phyloP scores from a whole-genome alignment of 53 echinoderm and acorn worm species.

The Echinometra lucunter region DNA sequence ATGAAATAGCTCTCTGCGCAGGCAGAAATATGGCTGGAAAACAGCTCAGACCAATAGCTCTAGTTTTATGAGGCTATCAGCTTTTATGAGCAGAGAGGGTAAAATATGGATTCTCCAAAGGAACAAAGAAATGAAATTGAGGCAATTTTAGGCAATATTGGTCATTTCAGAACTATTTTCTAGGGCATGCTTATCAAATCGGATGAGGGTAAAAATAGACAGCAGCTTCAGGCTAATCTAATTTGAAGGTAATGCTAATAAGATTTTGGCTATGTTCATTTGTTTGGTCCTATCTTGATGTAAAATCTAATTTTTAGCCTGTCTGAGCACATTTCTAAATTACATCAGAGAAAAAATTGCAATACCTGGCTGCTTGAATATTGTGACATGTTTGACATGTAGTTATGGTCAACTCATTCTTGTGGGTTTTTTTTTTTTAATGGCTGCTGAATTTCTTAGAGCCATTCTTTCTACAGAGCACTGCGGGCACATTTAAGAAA shows the following conservation, averaged over 20 bases:
- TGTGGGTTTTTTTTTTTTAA: neutral
- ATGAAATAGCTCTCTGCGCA: neutral
- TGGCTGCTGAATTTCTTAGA: neutral
- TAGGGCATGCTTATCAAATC: neutral
- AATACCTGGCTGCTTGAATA: neutral
- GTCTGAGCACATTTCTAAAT: constrained; percentile 14
- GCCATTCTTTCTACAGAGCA: neutral
- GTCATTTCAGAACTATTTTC: constrained; percentile 19
- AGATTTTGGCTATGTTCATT: neutral
- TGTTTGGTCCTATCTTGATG: constrained; percentile 2
- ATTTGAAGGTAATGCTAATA: constrained; percentile 24
- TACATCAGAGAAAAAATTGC: constrained; percentile 7
- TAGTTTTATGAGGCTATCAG: constrained; percentile 34
- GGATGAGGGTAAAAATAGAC: neutral
- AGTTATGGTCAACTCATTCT: neutral
- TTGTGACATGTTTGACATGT: neutral
- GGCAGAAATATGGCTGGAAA: neutral
- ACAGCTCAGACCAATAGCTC: neutral
- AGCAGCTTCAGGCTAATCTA: neutral
- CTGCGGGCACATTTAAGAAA: neutral
- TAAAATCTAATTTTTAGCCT: constrained; percentile 1
- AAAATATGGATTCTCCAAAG: neutral
- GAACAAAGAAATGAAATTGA: neutral
- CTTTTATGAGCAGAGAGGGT: constrained; percentile 6
- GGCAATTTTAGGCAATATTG: constrained; percentile 34